phyloP scores from a whole-genome alignment of 2,113 vertebrate genomes.

The Petaurus breviceps region DNA sequence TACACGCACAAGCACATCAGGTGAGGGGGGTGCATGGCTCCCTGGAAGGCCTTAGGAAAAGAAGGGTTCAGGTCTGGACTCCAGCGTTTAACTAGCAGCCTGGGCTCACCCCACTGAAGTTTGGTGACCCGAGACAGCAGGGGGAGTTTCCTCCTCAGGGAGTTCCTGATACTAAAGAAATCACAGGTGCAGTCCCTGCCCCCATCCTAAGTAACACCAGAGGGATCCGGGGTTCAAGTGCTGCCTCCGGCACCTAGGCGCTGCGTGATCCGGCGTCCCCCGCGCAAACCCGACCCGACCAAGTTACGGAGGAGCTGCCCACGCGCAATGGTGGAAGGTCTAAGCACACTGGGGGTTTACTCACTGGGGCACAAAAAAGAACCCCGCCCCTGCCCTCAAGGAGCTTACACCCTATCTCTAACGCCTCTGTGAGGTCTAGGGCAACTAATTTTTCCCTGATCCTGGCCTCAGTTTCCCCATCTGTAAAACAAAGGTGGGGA shows the following conservation, averaged over 20 bases:
- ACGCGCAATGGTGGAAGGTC: not conserved
- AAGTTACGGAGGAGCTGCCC: too few species aligned
- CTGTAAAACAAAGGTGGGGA: not conserved
- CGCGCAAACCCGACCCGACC: too few species aligned
- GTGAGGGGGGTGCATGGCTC: too few species aligned
- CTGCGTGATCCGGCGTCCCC: too few species aligned
- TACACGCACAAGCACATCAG: too few species aligned
- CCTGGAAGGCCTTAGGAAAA: too few species aligned
- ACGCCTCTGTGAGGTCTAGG: not conserved
- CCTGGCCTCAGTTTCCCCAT: not conserved
- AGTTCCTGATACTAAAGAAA: not conserved
- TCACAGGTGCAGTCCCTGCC: too few species aligned
- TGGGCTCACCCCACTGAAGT: not conserved
- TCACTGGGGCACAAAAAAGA: too few species aligned
- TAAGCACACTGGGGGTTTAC: not conserved
- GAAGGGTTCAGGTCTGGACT: not conserved
- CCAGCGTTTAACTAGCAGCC: too few species aligned
- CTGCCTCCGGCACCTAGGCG: too few species aligned
- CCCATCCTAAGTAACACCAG: not conserved
- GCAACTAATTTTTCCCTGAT: not conserved
- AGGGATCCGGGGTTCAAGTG: not conserved
- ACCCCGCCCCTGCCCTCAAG: not conserved
- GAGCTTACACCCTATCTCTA: not conserved
- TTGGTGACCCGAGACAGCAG: not conserved
- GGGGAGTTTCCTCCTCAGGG: too few species aligned